These are phyloP conservation scores for Rhinopomastus cyanomelas DNA, from an alignment of 2,113 vertebrate genomes.

Conservation along the genomic window DNA sequence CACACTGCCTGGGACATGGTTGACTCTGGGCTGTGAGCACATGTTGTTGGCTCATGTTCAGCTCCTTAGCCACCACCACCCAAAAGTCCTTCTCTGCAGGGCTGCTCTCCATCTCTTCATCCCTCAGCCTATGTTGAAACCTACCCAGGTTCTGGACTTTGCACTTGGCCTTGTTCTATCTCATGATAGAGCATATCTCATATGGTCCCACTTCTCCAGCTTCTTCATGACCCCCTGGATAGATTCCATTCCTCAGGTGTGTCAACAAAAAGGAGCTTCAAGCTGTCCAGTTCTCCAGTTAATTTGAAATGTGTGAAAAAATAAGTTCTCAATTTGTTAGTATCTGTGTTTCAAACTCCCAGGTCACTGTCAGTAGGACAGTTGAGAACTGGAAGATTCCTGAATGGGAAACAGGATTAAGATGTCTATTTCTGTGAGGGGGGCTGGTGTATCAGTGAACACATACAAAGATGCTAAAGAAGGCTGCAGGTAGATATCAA, in stretches of 20 bases:
- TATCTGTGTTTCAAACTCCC: not conserved
- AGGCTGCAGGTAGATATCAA: conserved; percentile 41
- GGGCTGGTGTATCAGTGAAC: not conserved
- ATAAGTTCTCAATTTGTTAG: not conserved
- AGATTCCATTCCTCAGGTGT: not conserved
- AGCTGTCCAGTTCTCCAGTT: not conserved
- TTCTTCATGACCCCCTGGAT: not conserved
- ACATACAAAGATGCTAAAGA: conserved; percentile 43
- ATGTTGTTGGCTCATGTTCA: rapidly evolving
- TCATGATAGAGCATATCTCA: not conserved
- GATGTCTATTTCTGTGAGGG: not conserved
- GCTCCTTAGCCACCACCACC: not conserved
- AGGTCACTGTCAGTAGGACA: not conserved
- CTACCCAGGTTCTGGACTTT: rapidly evolving
- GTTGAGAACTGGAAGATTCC: not conserved
- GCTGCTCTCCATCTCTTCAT: not conserved
- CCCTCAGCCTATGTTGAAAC: not conserved
- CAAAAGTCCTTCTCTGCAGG: rapidly evolving
- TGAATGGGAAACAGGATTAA: not conserved
- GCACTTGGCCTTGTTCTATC: not conserved
- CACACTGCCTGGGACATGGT: rapidly evolving
- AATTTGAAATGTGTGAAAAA: not conserved
- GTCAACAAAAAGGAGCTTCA: not conserved
- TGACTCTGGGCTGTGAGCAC: rapidly evolving
- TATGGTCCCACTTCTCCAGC: rapidly evolving